phyloP scores from a whole-genome alignment of 2,888 invertebrate species.

The Hyles lineata region DNA sequence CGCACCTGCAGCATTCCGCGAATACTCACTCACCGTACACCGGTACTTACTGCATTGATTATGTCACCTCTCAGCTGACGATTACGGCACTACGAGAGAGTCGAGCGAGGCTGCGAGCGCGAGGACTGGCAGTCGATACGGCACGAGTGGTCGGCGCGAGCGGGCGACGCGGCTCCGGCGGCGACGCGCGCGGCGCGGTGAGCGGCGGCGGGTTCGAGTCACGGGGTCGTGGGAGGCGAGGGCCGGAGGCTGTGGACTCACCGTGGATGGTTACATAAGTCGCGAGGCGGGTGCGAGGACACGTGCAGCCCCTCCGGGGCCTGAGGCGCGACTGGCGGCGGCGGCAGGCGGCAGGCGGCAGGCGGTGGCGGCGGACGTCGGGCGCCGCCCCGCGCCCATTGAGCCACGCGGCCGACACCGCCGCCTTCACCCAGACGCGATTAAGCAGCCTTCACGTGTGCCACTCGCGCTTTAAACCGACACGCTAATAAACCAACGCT shows the following conservation, averaged over 20 bases:
- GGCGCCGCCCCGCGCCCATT: constrained; percentile 80
- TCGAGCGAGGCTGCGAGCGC: constrained; percentile 56
- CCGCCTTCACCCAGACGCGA: constrained; percentile 72
- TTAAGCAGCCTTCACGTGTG: constrained; percentile 78
- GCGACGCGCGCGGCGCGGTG: constrained; percentile 47
- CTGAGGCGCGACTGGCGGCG: constrained; percentile 76
- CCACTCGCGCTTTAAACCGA: constrained; percentile 58
- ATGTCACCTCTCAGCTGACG: constrained; percentile 80
- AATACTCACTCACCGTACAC: constrained; percentile 67
- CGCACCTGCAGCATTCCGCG: constrained; percentile 70
- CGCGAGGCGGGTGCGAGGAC: constrained; percentile 72
- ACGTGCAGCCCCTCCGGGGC: constrained; percentile 80
- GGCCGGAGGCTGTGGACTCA: constrained; percentile 79
- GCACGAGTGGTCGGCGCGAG: neutral
- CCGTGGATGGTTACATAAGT: constrained; percentile 84
- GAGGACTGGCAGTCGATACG: constrained; percentile 34
- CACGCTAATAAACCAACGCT: constrained; percentile 74
- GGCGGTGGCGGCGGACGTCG: constrained; percentile 57
- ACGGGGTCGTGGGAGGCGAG: constrained; percentile 63
- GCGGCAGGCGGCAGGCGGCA: constrained; percentile 64
- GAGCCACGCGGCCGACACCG: constrained; percentile 64
- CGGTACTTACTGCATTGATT: constrained; percentile 82
- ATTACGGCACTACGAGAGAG: constrained; percentile 64
- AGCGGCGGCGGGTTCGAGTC: constrained; percentile 42
- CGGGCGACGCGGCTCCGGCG: constrained; percentile 34